Percentiles rank a stretch among this genome's conserved stretches.
Conservation (phyloP, 2,888 invertebrate species). For the Pherbina coryleti region DNA sequence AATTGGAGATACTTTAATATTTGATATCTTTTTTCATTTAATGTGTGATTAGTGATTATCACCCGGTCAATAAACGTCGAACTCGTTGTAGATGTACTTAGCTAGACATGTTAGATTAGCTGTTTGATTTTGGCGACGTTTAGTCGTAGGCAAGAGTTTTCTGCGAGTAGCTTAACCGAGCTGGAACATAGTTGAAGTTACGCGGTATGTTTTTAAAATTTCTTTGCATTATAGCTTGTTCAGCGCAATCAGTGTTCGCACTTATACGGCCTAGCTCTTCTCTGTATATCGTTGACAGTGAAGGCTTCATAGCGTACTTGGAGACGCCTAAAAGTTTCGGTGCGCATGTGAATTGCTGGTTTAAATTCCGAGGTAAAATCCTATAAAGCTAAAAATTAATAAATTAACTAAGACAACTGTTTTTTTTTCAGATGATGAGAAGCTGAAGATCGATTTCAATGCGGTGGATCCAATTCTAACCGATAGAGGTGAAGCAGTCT, state of each 20-base stretch:
- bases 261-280: conserved; percentile 48
- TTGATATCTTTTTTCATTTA: not conserved
- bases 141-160: not conserved
- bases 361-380: conserved; percentile 48
- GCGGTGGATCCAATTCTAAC: conserved; percentile 46
- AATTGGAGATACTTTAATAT: conserved; percentile 15
- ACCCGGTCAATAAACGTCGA: not conserved
- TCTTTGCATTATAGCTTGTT: not conserved
- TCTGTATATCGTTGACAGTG: conserved; percentile 47
- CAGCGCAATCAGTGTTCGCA: not conserved
- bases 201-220: not conserved
- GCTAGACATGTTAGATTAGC: no score
- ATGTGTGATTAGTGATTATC: conserved; percentile 32
- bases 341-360: conserved; percentile 51
- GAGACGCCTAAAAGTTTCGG: conserved; percentile 51
- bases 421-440: conserved; percentile 42
- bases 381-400: not conserved
- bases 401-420: not conserved
- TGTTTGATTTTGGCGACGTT: not conserved
- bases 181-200: not conserved
- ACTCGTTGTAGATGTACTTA: no score
- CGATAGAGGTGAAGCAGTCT: conserved; percentile 48
- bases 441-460: conserved; percentile 47
- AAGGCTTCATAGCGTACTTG: conserved; percentile 53
- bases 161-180: not conserved